These are phyloP conservation scores for Gavialis gangeticus DNA, from an alignment of 2,113 vertebrate species.

Conservation along the genomic window DNA sequence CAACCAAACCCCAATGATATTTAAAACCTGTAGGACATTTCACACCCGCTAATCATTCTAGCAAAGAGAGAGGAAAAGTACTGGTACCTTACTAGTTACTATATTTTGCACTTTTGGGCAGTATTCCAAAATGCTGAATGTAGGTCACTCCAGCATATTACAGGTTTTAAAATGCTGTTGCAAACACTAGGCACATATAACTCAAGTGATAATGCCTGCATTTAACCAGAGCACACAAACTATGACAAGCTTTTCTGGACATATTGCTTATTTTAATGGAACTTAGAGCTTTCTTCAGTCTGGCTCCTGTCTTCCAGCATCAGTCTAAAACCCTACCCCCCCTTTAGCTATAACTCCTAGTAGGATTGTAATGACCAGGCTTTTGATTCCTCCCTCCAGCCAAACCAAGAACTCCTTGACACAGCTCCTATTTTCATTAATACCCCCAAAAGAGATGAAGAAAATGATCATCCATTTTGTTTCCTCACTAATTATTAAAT, in stretches of 20 bases:
- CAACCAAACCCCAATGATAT: neutral
- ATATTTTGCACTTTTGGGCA: too few relatives aligned
- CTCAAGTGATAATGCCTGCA: fast-evolving
- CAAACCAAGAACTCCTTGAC: neutral
- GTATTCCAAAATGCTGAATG: fast-evolving
- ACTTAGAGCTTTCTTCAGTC: neutral
- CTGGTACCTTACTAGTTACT: fast-evolving
- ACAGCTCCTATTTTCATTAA: neutral
- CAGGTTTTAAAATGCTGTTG: neutral
- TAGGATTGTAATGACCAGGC: neutral
- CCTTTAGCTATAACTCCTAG: neutral
- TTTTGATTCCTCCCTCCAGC: neutral
- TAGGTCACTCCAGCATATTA: neutral
- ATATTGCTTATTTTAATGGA: neutral
- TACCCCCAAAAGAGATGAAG: fast-evolving
- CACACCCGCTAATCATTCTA: neutral
- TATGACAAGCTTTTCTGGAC: neutral
- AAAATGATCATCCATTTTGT: neutral
- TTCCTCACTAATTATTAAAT: neutral
- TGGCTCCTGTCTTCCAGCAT: neutral
- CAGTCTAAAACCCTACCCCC: neutral
- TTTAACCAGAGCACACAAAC: neutral
- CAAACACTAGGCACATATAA: fast-evolving
- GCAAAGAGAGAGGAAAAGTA: neutral
- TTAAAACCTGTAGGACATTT: neutral